Base-by-base conservation (phyloP, 2,797 vertebrate species). In the Chlorospingus flavigularis region DNA sequence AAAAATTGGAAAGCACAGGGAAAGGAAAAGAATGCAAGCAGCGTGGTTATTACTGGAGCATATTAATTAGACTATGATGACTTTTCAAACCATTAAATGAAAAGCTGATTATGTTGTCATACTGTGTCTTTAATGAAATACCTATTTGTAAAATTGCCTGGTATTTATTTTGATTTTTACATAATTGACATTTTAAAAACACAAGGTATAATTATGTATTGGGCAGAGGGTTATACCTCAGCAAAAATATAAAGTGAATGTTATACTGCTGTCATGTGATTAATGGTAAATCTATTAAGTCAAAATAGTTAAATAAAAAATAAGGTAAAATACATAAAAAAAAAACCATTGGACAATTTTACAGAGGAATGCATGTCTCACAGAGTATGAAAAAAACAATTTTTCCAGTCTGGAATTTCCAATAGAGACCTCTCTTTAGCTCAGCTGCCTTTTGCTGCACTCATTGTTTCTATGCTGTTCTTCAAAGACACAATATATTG, bases 111-210 rank as follows among this genome's bases (percentile, higher is more conserved):
- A 40, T 76, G 60, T 48, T 95, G 55, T 84, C 68, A 79, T 60
- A 53, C 33, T 77, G 42, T 37, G 82, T 55, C 71, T 91, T 71
- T 60, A 80, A 80, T 74, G 33, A 94, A 58, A 89, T 47, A 63
- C 74, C 39, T 92, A 93, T 96, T 74, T 92, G 57, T 65, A 89
- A 94, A 97, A 97, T 95, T 92, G 58, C n/a, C 48, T 63, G 55
- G 33, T 42, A 87, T 95, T 95, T 86, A 33, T 93, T 89, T 94
- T 95, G 89, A 67, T 87, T 94, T 92, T 93, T 87, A 50, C 73
- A 60, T 65, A 94, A 92, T 30, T 90, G 75, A 60, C 39, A 80
- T 51, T 92, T 82, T 70, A 11, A 25, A 47, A 86, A 12, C 40
- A 30, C 11, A 58, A 5, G 17, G 8, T 71, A 70, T 92, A 92